These are phyloP conservation scores for Halictus rubicundus DNA, from an alignment of 1,140 invertebrate species.

Conservation along the genomic window DNA sequence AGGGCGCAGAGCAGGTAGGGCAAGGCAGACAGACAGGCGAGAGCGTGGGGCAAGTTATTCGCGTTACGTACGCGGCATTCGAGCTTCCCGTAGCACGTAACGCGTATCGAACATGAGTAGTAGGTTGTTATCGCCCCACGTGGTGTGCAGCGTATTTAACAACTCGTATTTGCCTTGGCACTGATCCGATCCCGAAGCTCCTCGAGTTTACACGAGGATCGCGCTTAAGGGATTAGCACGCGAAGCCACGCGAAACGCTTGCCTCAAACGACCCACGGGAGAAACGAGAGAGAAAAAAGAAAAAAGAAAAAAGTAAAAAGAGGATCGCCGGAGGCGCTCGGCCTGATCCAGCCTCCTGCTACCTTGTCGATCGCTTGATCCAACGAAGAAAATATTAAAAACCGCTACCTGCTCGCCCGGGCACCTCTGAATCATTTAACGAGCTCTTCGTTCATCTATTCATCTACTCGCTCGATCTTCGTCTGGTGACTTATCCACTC, in stretches of 20 bases:
- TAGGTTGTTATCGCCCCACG: slow-evolving; percentile 58
- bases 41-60: slow-evolving; percentile 42
- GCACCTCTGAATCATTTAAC: no score
- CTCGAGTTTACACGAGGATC: slow-evolving; percentile 59
- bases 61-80: slow-evolving; percentile 35
- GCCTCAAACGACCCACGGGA: slow-evolving; percentile 24
- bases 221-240: slow-evolving; percentile 62
- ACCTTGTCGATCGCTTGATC: slow-evolving; percentile 51
- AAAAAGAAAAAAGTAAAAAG: no score
- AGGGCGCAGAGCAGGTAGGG: neutral
- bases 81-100: slow-evolving; percentile 41
- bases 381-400: no score
- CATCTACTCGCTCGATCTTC: no score
- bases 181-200: slow-evolving; percentile 60
- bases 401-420: no score
- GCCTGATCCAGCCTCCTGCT: no score
- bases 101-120: slow-evolving; percentile 61
- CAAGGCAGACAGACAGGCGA: neutral
- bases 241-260: slow-evolving; percentile 51
- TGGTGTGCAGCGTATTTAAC: slow-evolving; percentile 58
- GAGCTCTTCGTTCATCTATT: no score
- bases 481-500: no score
- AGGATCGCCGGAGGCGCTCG: no score
- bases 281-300: slow-evolving; percentile 8
- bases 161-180: slow-evolving; percentile 66